These are phyloP conservation scores for Eupithecia inturbata DNA, from an alignment of 2,888 invertebrate species.

Conservation along the genomic window DNA sequence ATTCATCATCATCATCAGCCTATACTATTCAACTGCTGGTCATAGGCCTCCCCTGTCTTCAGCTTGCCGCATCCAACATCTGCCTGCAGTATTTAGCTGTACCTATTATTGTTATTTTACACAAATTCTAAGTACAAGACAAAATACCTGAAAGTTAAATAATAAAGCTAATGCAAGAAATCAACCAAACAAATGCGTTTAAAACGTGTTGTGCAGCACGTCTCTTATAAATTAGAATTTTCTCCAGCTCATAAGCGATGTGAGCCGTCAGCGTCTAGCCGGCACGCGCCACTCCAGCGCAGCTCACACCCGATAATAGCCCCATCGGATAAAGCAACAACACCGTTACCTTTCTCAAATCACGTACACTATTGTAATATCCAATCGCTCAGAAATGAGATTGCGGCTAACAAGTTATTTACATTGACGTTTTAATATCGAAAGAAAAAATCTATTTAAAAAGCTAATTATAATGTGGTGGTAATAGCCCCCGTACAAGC, in stretches of 20 bases:
- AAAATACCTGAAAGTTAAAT: neutral
- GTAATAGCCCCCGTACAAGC: conserved; percentile 79
- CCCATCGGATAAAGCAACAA: conserved; percentile 82
- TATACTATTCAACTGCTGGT: no score
- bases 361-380: conserved; percentile 85
- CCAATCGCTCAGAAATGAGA: conserved; percentile 84
- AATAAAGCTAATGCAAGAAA: neutral
- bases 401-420: conserved; percentile 85
- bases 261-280: conserved; percentile 48
- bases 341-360: conserved; percentile 84
- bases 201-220: conserved; percentile 42
- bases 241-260: conserved; percentile 64
- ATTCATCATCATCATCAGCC: neutral
- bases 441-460: conserved; percentile 82
- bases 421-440: conserved; percentile 85
- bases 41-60: neutral
- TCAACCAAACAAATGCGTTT: conserved; percentile 26
- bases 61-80: neutral
- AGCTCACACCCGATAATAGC: conserved; percentile 62
- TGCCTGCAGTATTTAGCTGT: neutral
- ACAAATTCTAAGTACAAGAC: neutral
- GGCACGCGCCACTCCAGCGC: conserved; percentile 68
- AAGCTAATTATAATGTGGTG: conserved; percentile 81
- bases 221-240: conserved; percentile 57
- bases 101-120: neutral